Conservation (phyloP, 2,888 invertebrate species). For the Aleiodes alternator region DNA sequence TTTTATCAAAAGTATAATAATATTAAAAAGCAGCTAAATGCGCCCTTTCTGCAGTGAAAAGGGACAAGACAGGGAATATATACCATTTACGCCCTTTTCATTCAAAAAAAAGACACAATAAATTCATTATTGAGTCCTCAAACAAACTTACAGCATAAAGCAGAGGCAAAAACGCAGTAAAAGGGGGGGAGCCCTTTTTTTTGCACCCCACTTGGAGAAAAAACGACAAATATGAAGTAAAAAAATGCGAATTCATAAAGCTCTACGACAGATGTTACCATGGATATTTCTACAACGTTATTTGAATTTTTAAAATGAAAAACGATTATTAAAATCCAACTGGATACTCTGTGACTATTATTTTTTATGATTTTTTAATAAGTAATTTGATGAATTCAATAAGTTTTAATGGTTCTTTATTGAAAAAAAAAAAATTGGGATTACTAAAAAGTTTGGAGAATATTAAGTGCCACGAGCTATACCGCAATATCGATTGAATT, state of each 20-base stretch:
- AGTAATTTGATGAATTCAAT: too few species aligned
- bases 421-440: too few species aligned
- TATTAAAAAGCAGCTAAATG: constrained; percentile 43
- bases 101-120: too few species aligned
- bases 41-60: too few species aligned
- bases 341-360: constrained; percentile 9
- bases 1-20: constrained; percentile 57
- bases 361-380: background rate
- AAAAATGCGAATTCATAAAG: constrained; percentile 59
- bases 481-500: too few species aligned
- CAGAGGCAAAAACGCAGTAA: background rate
- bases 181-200: background rate
- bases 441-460: too few species aligned
- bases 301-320: constrained; percentile 67
- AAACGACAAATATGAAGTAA: background rate
- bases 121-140: constrained; percentile 2
- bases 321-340: constrained; percentile 64
- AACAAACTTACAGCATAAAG: background rate
- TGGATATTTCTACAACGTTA: constrained; percentile 47
- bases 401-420: too few species aligned
- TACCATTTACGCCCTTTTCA: too few species aligned
- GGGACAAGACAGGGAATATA: too few species aligned
- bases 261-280: constrained; percentile 63
- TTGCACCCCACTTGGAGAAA: background rate
- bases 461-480: too few species aligned